Evolutionary conservation across 2,797 vertebrate species (phyloP).

Genomic region (Eulemur mongoz): DNA sequence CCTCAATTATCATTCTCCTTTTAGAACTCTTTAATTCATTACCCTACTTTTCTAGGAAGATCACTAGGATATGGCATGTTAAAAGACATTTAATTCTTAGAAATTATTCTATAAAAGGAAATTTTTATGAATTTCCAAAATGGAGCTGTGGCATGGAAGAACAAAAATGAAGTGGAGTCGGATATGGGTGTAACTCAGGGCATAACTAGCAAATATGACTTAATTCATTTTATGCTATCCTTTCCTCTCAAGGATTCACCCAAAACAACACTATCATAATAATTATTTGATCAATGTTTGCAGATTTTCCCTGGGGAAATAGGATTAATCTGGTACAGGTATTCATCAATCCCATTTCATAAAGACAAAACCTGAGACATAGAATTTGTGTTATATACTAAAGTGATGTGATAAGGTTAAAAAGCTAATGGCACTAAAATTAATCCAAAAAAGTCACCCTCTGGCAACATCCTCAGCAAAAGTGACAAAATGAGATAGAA

Average conservation of each 20-base stretch:
- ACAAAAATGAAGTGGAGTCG: neutral
- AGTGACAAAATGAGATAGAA: neutral
- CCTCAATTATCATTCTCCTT: neutral
- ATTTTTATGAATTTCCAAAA: neutral
- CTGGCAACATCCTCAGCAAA: neutral
- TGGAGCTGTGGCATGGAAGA: neutral
- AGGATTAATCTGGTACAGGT: neutral
- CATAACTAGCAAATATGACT: neutral
- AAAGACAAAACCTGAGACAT: conserved; percentile 2
- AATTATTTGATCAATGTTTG: conserved; percentile 18
- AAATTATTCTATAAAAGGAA: neutral
- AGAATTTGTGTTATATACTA: neutral
- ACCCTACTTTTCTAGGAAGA: neutral
- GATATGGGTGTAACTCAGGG: neutral
- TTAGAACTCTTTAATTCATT: neutral
- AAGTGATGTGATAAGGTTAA: neutral
- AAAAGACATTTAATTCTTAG: conserved; percentile 13
- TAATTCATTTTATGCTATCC: neutral
- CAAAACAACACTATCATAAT: neutral
- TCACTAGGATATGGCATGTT: neutral
- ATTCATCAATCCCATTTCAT: neutral
- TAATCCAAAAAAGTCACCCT: neutral
- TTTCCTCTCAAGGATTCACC: neutral
- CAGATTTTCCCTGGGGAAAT: neutral
- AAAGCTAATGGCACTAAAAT: neutral